These are phyloP conservation scores for Cettia cetti DNA, from an alignment of 2,113 vertebrate species.

Conservation along the genomic window DNA sequence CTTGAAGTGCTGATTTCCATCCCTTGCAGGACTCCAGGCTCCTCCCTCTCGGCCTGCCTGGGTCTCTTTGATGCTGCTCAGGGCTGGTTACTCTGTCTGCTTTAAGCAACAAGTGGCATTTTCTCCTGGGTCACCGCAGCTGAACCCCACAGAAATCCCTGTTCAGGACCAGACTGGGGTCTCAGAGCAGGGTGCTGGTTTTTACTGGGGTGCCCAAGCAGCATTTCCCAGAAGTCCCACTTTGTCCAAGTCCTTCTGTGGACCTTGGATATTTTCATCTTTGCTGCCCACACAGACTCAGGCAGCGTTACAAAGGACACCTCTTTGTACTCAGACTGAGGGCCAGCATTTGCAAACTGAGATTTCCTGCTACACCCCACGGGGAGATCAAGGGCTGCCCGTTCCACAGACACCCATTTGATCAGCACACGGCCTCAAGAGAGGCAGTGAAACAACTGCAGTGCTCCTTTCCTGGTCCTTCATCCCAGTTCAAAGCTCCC, in stretches of 20 bases:
- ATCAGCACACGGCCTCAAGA: rapidly evolving
- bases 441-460: background rate
- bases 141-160: background rate
- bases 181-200: background rate
- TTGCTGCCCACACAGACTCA: background rate
- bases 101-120: background rate
- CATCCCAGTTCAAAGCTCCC: background rate
- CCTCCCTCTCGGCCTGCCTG: background rate
- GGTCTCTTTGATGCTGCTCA: background rate
- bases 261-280: rapidly evolving
- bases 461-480: background rate
- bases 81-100: background rate
- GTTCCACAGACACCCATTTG: background rate
- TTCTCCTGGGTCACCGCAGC: background rate
- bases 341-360: background rate
- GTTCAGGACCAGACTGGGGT: rapidly evolving
- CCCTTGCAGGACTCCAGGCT: background rate
- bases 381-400: background rate
- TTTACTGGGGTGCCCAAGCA: background rate
- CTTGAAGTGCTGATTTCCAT: rapidly evolving
- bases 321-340: background rate
- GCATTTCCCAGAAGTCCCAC: background rate
- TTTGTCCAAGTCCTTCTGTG: rapidly evolving
- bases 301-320: rapidly evolving
- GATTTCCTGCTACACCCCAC: background rate